Evolutionary conservation across 2,113 vertebrate genomes (phyloP), one percentile per base, ranked within the genome.

Genomic region (Daboia siamensis): DNA sequence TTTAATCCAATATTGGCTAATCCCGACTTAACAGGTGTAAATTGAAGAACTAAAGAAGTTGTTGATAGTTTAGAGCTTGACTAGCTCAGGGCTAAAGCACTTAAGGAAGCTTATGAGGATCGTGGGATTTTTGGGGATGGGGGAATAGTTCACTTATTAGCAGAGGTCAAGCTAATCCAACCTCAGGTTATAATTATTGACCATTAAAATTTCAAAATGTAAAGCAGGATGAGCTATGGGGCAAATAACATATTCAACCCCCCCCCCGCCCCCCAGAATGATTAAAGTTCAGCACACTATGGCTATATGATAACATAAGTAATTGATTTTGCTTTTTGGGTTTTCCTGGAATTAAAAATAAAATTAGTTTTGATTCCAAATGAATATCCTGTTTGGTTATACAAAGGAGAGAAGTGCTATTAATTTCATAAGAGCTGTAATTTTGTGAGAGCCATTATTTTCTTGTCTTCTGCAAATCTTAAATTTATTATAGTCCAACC

Each of bases 21-120:
- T 96, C 94, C 94, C 94, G 93, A 96, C 95, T 96, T 95, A 96
- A 94, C 95, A 97, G 96, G 97, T 96, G 96, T 94, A 97, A 97
- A 97, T 97, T 96, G 96, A 94, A 94, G 90, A 93, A 94, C 88
- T 93, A 55, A 88, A 93, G 89, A 94, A 94, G 94, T 0, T 93
- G 94, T 74, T 94, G 95, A 92, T 94, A 96, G 96, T 94, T 97
- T 94, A 93, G 89, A 61, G 69, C 87, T 94, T 97, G 91, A 90
- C 95, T 96, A 96, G 89, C 87, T 96, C 93, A 89, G 93, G 95
- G 94, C 94, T 95, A 93, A 97, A 97, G 95, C 96, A 94, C 91
- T 94, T 94, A 26, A 94, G 17, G 88, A 94, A 97, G 97, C 97
- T 97, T 97, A 95, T 91, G 95, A 88, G 93, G 33, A 85, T 86